A percentile compares a stretch with the other conserved stretches of the same genome.
Conservation (phyloP, 2,888 invertebrate species). For the Thecophora atra region DNA sequence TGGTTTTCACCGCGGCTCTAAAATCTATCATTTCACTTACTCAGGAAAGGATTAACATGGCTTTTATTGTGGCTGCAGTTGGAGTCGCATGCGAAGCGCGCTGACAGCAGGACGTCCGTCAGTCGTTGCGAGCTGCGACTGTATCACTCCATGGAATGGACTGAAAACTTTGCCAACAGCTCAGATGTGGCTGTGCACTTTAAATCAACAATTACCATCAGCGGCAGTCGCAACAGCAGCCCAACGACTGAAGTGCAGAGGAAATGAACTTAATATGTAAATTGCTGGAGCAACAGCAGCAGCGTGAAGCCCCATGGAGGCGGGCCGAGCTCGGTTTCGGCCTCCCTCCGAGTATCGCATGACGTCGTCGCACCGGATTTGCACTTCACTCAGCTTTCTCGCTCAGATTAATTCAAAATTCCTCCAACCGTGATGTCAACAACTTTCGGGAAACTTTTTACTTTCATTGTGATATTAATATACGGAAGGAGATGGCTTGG, state of each 20-base stretch:
- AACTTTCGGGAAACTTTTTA: slow-evolving; percentile 42
- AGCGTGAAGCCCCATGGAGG: background rate
- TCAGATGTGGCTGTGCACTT: slow-evolving; percentile 27
- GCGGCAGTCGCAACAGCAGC: slow-evolving; percentile 13
- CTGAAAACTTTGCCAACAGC: slow-evolving; percentile 23
- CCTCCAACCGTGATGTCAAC: slow-evolving; percentile 57
- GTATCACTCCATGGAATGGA: slow-evolving; percentile 15
- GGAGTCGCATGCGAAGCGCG: slow-evolving; percentile 20
- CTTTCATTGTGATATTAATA: slow-evolving; percentile 38
- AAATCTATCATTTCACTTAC: slow-evolving; percentile 39
- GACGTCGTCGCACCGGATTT: background rate
- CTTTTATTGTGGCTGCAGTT: slow-evolving; percentile 13
- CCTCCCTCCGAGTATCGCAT: background rate
- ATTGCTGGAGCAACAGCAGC: slow-evolving; percentile 12
- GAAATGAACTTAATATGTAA: slow-evolving; percentile 35
- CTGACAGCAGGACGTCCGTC: slow-evolving; percentile 34
- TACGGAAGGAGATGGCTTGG: slow-evolving; percentile 3
- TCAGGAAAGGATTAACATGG: slow-evolving; percentile 37
- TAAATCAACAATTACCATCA: slow-evolving; percentile 29
- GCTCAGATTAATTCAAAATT: slow-evolving; percentile 58
- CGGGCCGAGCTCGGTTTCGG: background rate
- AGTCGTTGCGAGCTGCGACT: too few species aligned
- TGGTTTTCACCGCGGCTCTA: slow-evolving; percentile 39
- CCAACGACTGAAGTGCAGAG: slow-evolving; percentile 25
- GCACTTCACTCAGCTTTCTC: slow-evolving; percentile 26